Evolutionary conservation across 2,113 vertebrate genomes (phyloP), one percentile per base, ranked within the genome.

Genomic region (Urocolius indicus): DNA sequence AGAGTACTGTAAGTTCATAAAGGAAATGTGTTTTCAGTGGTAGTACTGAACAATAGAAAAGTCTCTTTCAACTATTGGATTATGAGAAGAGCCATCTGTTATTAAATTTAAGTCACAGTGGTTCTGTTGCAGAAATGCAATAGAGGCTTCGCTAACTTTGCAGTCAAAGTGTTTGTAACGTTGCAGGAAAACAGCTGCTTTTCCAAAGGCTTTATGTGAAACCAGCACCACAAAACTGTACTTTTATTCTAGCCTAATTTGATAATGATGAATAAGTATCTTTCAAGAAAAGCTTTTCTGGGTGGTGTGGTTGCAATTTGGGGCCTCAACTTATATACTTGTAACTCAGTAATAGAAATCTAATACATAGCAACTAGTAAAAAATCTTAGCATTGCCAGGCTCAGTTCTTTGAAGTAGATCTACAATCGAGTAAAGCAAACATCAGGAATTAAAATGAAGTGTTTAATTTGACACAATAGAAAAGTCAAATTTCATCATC

Each of bases 11-110:
- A 93, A 75, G 88, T 95, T 93, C 89, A 90, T 89, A 92, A 96
- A 81, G 75, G 81, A 94, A 95, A 91, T 80, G 84, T 63, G 87
- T 86, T 96, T 96, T 96, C 95, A 92, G 95, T 43, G 23, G 86
- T 66, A 94, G 96, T 93, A 86, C 57, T 62, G 84, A 97, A 97
- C 96, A 97, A 96, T 87, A 96, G 95, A 90, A 93, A 94, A 95
- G 66, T 69, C 69, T 84, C 89, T 95, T 95, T 97, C 77, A 88
- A 94, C 82, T 92, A 61, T 46, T 0, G 32, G 49, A 73, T 92
- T 94, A 95, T 87, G 91, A 95, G 87, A 65, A 96, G 76, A 96
- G 95, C 65, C 94, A 95, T 84, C 87, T 96, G 93, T 89, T 97
- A 97, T 97, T 96, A 97, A 96, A 95, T 96, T 95, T 97, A 95